These are phyloP conservation scores for Babyrousa celebensis DNA, from an alignment of 2,797 vertebrate species.

Conservation along the genomic window DNA sequence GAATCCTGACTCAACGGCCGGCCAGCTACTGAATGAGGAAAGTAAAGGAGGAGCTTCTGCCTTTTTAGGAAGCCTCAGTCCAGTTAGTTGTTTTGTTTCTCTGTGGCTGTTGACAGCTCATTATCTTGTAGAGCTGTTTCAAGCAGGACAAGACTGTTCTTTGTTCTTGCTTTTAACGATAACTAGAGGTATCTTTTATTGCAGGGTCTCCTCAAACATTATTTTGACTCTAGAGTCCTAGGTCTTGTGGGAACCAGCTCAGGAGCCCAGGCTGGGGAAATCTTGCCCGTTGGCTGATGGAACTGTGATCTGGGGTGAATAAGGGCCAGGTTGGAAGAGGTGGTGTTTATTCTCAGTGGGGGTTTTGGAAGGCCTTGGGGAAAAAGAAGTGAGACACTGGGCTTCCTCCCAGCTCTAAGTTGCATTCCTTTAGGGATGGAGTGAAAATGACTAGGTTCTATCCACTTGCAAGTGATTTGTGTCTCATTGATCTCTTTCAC, in stretches of 20 bases:
- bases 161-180: slow-evolving; percentile 74
- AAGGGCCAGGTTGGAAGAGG: slow-evolving; percentile 2
- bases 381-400: not conserved
- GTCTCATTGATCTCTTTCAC: not conserved
- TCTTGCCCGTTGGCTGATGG: slow-evolving; percentile 31
- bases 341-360: slow-evolving; percentile 51
- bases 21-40: not conserved
- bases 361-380: slow-evolving; percentile 48
- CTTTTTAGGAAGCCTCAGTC: not conserved
- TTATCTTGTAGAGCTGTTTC: slow-evolving; percentile 36
- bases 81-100: slow-evolving; percentile 41
- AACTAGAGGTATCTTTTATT: slow-evolving; percentile 75
- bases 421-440: slow-evolving; percentile 39
- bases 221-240: slow-evolving; percentile 65
- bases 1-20: not conserved
- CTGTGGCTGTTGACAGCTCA: slow-evolving; percentile 36
- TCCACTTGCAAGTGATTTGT: slow-evolving; percentile 9
- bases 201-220: slow-evolving; percentile 72
- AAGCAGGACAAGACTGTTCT: slow-evolving; percentile 65
- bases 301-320: not conserved
- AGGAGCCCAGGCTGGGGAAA: slow-evolving; percentile 37
- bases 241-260: slow-evolving; percentile 60
- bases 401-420: not conserved
- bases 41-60: not conserved
- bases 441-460: not conserved